These are phyloP conservation scores for Temnothorax rugatulus DNA, from an alignment of 2,888 invertebrate species.

Conservation along the genomic window DNA sequence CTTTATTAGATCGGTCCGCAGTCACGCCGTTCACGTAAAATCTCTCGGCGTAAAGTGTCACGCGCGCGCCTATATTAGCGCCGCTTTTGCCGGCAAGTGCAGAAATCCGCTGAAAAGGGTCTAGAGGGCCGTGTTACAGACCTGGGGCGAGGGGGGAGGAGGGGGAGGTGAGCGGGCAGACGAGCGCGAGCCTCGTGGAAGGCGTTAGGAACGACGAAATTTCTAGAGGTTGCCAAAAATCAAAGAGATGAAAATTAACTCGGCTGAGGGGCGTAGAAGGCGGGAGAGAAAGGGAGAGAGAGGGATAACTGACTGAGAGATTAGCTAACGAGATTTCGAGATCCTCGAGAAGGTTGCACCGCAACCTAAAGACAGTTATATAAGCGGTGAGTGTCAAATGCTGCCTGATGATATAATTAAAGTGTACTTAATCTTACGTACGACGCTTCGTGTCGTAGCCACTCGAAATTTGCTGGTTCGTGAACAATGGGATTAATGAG, in stretches of 20 bases:
- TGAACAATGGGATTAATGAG: conserved; percentile 48
- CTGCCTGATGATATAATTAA: conserved; percentile 60
- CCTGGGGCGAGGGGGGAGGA: conserved; percentile 27
- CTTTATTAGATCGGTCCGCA: conserved; percentile 83
- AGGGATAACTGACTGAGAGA: conserved; percentile 64
- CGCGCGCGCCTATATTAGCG: conserved; percentile 70
- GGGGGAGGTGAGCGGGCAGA: conserved; percentile 21
- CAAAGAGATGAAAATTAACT: conserved; percentile 84
- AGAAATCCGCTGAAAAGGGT: conserved; percentile 71
- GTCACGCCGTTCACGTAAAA: conserved; percentile 79
- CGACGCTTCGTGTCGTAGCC: conserved; percentile 35
- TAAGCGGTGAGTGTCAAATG: conserved; percentile 60
- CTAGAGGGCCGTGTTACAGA: conserved; percentile 57
- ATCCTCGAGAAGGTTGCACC: conserved; percentile 54
- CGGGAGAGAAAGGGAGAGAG: conserved; percentile 44
- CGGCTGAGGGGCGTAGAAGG: conserved; percentile 59
- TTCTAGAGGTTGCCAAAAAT: conserved; percentile 82
- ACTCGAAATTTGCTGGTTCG: conserved; percentile 35
- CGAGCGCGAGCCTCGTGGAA: conserved; percentile 48
- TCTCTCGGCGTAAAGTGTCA: conserved; percentile 79
- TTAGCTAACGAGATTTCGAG: conserved; percentile 80
- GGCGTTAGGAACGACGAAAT: conserved; percentile 60
- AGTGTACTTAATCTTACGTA: conserved; percentile 57
- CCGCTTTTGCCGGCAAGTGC: conserved; percentile 67
- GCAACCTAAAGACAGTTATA: conserved; percentile 69